phyloP scores from a whole-genome alignment of 2,113 vertebrate genomes.

The Amphilophus citrinellus region DNA sequence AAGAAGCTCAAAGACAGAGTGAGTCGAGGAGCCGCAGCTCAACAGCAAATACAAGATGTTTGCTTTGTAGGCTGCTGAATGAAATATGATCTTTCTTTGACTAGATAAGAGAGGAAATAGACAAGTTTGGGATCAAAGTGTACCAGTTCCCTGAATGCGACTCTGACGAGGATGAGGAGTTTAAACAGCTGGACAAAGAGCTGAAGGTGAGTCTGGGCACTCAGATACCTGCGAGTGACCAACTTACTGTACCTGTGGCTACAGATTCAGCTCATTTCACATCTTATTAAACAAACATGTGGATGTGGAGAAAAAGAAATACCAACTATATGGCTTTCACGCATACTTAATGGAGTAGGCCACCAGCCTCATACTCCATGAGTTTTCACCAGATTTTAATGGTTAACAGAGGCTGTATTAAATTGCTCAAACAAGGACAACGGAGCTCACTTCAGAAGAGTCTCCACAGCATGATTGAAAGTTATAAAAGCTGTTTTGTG shows the following conservation, averaged over 20 bases:
- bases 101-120: conserved; percentile 94
- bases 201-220: conserved; percentile 84
- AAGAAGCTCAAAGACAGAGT: conserved; percentile 98
- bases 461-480: neutral
- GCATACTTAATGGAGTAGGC: neutral
- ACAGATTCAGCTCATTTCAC: neutral
- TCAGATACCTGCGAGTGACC: neutral
- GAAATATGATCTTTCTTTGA: neutral
- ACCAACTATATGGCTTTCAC: neutral
- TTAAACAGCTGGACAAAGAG: conserved; percentile 95
- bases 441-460: neutral
- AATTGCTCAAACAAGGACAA: neutral
- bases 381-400: neutral
- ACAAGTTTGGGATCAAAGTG: conserved; percentile 95
- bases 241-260: neutral
- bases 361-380: neutral
- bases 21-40: conserved; percentile 54
- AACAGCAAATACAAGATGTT: neutral
- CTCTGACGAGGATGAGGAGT: conserved; percentile 95
- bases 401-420: neutral
- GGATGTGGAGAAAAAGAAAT: neutral
- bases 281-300: neutral
- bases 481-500: neutral
- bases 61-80: no score
- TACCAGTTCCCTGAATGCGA: conserved; percentile 98